Evolutionary conservation across 2,888 invertebrate genomes (phyloP).

Genomic region (Eupelmus urozonus): DNA sequence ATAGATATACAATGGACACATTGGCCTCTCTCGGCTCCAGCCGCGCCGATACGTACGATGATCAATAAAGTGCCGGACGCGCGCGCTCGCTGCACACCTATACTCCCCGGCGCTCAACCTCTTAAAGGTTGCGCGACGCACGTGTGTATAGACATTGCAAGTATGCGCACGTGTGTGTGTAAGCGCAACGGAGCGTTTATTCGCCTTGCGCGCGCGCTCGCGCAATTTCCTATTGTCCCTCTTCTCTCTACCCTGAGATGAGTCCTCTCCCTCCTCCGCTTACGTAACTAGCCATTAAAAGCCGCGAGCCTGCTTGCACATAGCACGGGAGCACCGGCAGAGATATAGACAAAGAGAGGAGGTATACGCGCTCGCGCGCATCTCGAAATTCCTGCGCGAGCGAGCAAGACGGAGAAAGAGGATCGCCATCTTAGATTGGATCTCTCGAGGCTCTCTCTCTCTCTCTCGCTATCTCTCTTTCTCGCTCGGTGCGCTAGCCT

Average conservation of each 20-base stretch:
- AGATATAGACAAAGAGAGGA: slow-evolving; percentile 36
- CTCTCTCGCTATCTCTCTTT: slow-evolving; percentile 5
- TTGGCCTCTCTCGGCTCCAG: slow-evolving; percentile 33
- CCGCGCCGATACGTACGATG: slow-evolving; percentile 60
- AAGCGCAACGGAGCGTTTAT: slow-evolving; percentile 37
- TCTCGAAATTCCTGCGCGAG: slow-evolving; percentile 45
- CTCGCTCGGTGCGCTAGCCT: too few species aligned
- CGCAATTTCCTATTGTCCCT: slow-evolving; percentile 49
- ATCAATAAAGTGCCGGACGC: slow-evolving; percentile 62
- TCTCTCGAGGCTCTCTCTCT: slow-evolving; percentile 9
- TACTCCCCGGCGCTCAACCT: neutral
- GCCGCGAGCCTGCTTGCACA: slow-evolving; percentile 17
- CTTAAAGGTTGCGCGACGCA: slow-evolving; percentile 11
- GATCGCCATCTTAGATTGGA: slow-evolving; percentile 21
- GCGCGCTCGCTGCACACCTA: slow-evolving; percentile 20
- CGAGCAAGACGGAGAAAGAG: slow-evolving; percentile 31
- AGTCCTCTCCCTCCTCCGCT: slow-evolving; percentile 30
- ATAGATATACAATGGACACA: too few species aligned
- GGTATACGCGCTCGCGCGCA: neutral
- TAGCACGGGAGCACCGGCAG: slow-evolving; percentile 7
- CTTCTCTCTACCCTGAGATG: neutral
- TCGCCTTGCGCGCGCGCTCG: slow-evolving; percentile 16
- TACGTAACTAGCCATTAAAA: slow-evolving; percentile 60
- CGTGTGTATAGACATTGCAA: neutral
- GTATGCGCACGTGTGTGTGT: slow-evolving; percentile 9